Evolutionary conservation across 92 coral and sea anemone species (phyloP).

Genomic region (Zoanthus gigantus): DNA sequence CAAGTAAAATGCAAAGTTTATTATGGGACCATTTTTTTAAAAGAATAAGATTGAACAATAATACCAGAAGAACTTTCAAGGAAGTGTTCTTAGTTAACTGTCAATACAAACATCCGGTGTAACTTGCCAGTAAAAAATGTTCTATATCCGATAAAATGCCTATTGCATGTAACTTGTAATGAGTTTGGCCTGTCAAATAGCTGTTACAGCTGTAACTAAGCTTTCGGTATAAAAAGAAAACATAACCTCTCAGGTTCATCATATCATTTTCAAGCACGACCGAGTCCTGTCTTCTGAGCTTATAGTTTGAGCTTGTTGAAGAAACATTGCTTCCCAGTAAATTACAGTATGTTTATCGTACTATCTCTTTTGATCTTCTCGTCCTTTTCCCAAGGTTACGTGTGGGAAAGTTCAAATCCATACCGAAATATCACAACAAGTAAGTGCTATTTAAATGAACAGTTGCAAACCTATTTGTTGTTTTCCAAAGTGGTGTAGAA

Average conservation of each 20-base stretch:
- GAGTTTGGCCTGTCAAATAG: conserved; percentile 4
- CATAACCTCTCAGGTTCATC: background rate
- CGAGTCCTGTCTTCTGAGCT: background rate
- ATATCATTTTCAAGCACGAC: background rate
- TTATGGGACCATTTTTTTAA: too few species aligned
- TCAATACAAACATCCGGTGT: background rate
- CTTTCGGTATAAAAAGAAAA: conserved; percentile 22
- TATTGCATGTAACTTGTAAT: conserved; percentile 1
- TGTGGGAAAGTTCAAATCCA: conserved; percentile 13
- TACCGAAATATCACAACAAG: conserved; percentile 5
- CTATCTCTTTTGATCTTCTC: background rate
- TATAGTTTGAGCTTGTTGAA: background rate
- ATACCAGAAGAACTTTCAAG: too few species aligned
- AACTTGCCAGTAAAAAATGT: background rate
- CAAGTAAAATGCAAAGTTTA: too few species aligned
- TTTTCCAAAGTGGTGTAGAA: background rate
- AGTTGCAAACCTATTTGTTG: background rate
- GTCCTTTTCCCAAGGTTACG: background rate
- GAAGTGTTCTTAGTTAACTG: background rate
- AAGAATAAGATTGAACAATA: too few species aligned
- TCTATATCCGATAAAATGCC: background rate
- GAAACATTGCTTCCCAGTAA: background rate
- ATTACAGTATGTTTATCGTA: background rate
- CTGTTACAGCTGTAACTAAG: background rate
- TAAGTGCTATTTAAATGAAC: background rate